These are phyloP conservation scores for Polydrusus tereticollis DNA, from an alignment of 2,888 invertebrate species.

Conservation along the genomic window DNA sequence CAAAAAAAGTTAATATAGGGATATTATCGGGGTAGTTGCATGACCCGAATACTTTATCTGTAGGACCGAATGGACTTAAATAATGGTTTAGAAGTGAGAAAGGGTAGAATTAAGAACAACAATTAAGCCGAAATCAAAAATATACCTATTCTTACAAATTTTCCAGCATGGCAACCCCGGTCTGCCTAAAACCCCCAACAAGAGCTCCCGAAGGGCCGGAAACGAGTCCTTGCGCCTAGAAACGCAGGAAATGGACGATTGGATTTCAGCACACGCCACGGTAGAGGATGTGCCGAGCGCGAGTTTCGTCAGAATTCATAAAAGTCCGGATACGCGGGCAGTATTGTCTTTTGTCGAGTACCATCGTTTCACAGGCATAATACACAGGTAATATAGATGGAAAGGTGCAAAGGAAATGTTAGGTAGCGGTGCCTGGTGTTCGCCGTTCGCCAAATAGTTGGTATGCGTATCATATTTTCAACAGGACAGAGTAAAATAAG, in stretches of 20 bases:
- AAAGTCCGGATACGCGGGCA: slow-evolving; percentile 39
- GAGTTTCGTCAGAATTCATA: slow-evolving; percentile 42
- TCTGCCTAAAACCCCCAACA: slow-evolving; percentile 10
- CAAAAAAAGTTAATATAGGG: no score
- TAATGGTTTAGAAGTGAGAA: no score
- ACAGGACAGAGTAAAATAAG: no score
- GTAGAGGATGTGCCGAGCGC: slow-evolving; percentile 29
- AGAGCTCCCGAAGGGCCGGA: slow-evolving; percentile 49
- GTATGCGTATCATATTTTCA: no score
- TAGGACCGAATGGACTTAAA: no score
- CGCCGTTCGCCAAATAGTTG: no score
- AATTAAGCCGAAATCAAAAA: no score
- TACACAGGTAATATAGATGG: neutral
- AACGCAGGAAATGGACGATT: slow-evolving; percentile 53
- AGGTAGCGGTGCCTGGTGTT: no score
- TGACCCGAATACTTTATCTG: no score
- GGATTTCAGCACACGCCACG: slow-evolving; percentile 56
- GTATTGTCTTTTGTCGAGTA: slow-evolving; percentile 15
- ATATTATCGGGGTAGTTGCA: no score
- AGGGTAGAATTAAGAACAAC: no score
- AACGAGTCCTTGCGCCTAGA: slow-evolving; percentile 48
- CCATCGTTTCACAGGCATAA: neutral
- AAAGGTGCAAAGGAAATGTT: slow-evolving; percentile 5
- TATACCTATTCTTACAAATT: no score
- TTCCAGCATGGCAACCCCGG: slow-evolving; percentile 6